Base-by-base conservation (phyloP, 2,888 invertebrate genomes). In the Meandrusa payeni region DNA sequence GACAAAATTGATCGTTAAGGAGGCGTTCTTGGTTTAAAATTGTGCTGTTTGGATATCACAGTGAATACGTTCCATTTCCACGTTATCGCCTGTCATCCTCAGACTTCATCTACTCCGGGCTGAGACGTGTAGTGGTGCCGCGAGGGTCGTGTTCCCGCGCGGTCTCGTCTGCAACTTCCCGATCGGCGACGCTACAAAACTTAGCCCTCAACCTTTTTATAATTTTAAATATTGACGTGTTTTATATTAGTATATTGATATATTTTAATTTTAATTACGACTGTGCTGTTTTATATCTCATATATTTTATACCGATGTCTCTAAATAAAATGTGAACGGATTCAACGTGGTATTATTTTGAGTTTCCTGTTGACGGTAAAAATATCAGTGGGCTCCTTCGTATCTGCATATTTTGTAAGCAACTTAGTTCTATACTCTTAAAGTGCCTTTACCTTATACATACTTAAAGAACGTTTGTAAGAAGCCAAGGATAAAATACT, bases 261-360 rank as follows among this genome's bases (percentile, higher is more conserved):
- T 76, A 71, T 75, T 79, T 81, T 79, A 74, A 72, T 82, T 83
- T 81, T 69, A 74, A 76, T 83, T 80, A 77, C 68, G 76, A 85
- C 79, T 86, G 76, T 75, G 77, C 85, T 85, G 79, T 87, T 87
- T 86, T 87, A 80, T 87, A 86, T 86, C 79, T 86, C 76, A 78
- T 86, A 86, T 87, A 86, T 87, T 87, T 86, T 87, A 85, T 87
- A 87, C 87, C 77, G 69, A 82, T 83, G 82, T 83, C 78, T 87
- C 85, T 85, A 73, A 86, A 82, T 83, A 86, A 87, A 86, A 81
- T 83, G 79, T 86, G 77, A 76, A 82, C 66, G 65, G 64, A 69
- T 63, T 22, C 7, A 33, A 15, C 1, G 22, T 24, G 47, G n/a
- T n/a, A n/a, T n/a, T n/a, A n/a, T n/a, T n/a, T n/a, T n/a, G n/a